These are phyloP conservation scores for Drosophila chauvacae DNA, from an alignment of 1,140 invertebrate species.

Conservation along the genomic window DNA sequence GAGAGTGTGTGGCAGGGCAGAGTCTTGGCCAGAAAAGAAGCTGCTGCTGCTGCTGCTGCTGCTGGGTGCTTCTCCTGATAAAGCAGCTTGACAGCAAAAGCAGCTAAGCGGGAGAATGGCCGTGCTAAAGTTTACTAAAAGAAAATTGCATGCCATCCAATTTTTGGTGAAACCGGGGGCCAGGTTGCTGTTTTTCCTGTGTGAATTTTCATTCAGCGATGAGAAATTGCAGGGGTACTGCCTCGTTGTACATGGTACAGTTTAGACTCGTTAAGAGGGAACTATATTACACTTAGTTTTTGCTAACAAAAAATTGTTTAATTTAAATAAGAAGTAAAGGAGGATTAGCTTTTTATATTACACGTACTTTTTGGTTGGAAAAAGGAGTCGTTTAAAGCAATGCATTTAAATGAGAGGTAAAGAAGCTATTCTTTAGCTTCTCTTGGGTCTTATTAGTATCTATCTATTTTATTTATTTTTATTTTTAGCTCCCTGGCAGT, in stretches of 20 bases:
- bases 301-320: too few relatives aligned
- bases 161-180: conserved; percentile 24
- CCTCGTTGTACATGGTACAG: conserved; percentile 13
- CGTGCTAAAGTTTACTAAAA: conserved; percentile 41
- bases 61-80: conserved; percentile 20
- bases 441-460: too few relatives aligned
- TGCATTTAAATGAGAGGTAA: too few relatives aligned
- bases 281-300: not conserved
- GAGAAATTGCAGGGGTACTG: conserved; percentile 24
- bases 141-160: conserved; percentile 66
- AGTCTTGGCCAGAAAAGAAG: conserved; percentile 41
- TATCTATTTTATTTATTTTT: too few relatives aligned
- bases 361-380: too few relatives aligned
- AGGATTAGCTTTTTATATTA: too few relatives aligned
- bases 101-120: conserved; percentile 40
- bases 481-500: too few relatives aligned
- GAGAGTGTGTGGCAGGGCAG: conserved; percentile 31
- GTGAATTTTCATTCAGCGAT: conserved; percentile 31
- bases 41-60: conserved; percentile 1
- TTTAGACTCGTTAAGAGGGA: not conserved
- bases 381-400: too few relatives aligned
- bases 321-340: too few relatives aligned
- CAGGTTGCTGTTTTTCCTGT: conserved; percentile 29
- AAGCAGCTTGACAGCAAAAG: conserved; percentile 45
- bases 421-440: too few relatives aligned